Evolutionary conservation across 1,140 invertebrate species (phyloP), one percentile per base, ranked within the genome.

Genomic region (Bombus pyrosoma): DNA sequence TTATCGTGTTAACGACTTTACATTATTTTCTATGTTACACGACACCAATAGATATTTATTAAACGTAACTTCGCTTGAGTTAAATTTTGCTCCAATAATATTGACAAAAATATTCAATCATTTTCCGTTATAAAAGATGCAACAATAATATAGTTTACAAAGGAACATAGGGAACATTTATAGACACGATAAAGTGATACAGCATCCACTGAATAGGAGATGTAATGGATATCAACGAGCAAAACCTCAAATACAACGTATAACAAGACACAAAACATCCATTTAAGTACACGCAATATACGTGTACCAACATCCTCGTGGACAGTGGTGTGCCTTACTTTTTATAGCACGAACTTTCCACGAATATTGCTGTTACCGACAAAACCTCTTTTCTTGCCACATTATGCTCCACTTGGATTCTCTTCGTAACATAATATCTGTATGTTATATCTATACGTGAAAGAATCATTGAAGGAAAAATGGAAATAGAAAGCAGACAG

Each of bases 201-300:
- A 79, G 32, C 39, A 81, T 81, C 34, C 59, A n/a, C 10, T 2
- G 9, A 34, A 47, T 10, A 13, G n/a, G 15, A 78, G 2, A 57
- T n/a, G 79, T 81, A 81, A 81, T 34, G 28, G 59, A 81, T 47
- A 81, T 68, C 53, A n/a, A 59, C n/a, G 9, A 41, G 68, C 12
- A 64, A 68, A 80, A 25, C 25, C 59, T 69, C 39, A 5, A 34
- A 81, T 3, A 32, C 37, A 75, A 86, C 47, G 39, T 79, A 22
- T 32, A 86, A 59, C 28, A 59, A 39, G 18, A 72, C 10, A 57
- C 1, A 68, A 37, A 34, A 71, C 32, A 25, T n/a, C 15, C 37
- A 28, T 81, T 37, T n/a, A 57, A 34, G 32, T 53, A 25, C 18
- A 32, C n/a, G 71, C 32, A 64, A 82, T 64, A 57, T 57, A 64